Base-by-base conservation (phyloP, 2,888 invertebrate species). In the Suillia variegata region DNA sequence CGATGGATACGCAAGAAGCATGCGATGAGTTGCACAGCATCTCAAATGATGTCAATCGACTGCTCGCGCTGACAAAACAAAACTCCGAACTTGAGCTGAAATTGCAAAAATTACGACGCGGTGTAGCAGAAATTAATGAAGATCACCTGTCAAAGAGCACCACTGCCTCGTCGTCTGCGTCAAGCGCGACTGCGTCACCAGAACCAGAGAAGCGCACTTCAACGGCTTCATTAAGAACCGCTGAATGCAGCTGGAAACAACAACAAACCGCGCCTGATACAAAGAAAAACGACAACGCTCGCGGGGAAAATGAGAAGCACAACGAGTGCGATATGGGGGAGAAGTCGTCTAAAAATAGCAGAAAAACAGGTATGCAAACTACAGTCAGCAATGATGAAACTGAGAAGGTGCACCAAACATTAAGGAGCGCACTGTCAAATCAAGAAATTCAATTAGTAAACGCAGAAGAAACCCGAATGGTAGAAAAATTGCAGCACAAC, bases 91-190 rank as follows among this genome's bases (percentile, higher is more conserved):
- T 78, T 57, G 78, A 78, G 61, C 57, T 78, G 1, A 79, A 79
- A 56, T 64, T 80, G 59, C 79, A 79, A 59, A 76, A 77, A 34
- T 63, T 80, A 58, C 74, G 76, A 31, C 73, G 75, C 62, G 79
- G 75, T 61, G 76, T 78, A 18, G 75, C 72, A 51, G 75, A 79
- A 71, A 80, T 80, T 67, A 80, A 80, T 74, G 75, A 80, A 71
- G 79, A 80, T 70, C 77, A 78, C 68, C 67, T 79, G 57, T 20
- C 53, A 10, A 21, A 50, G 4, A 22, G 8, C 17, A 26, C 26
- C 6, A 6, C 26, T 6, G 5, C 26, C 6, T 10, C 26, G 10
- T 26, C 26, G 38, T 38, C 38, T 4, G 6, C 38, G 10, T 4
- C 38, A 38, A 5, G n/a, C 4, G 6, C 38, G 3, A 38, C 38